Conservation (phyloP, 2,797 vertebrate genomes). For the Propithecus deckenii region DNA sequence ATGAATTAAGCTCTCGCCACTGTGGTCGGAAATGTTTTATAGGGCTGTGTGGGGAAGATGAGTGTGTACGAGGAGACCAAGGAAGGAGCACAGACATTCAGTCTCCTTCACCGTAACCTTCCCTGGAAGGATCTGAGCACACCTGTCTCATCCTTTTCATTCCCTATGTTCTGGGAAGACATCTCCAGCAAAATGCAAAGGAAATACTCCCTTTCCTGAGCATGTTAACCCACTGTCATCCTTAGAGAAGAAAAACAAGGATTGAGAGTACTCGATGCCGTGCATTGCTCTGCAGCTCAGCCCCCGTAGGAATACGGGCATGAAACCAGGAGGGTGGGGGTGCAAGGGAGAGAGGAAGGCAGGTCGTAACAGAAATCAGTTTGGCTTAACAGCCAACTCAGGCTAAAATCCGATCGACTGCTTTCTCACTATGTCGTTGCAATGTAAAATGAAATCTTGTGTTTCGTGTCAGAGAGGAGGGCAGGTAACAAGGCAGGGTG, state of each 20-base stretch:
- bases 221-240: not conserved
- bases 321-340: not conserved
- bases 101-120: not conserved
- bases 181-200: conserved; percentile 20
- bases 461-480: not conserved
- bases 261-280: not conserved
- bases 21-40: not conserved
- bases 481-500: not conserved
- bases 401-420: not conserved
- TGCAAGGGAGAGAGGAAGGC: not conserved
- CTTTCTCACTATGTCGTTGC: not conserved
- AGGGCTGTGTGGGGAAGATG: not conserved
- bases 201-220: not conserved
- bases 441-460: not conserved
- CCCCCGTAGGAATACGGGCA: not conserved
- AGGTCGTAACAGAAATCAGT: not conserved
- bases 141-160: not conserved
- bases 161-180: not conserved
- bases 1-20: not conserved
- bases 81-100: fast-evolving
- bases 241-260: conserved; percentile 15
- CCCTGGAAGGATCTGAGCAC: not conserved
- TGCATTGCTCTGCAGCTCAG: not conserved
- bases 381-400: not conserved
- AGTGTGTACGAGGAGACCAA: not conserved